A percentile compares a stretch with the other conserved stretches of the same genome.
phyloP scores from a whole-genome alignment of 2,797 vertebrate genomes.

The Acrossocheilus wenchowensis region DNA sequence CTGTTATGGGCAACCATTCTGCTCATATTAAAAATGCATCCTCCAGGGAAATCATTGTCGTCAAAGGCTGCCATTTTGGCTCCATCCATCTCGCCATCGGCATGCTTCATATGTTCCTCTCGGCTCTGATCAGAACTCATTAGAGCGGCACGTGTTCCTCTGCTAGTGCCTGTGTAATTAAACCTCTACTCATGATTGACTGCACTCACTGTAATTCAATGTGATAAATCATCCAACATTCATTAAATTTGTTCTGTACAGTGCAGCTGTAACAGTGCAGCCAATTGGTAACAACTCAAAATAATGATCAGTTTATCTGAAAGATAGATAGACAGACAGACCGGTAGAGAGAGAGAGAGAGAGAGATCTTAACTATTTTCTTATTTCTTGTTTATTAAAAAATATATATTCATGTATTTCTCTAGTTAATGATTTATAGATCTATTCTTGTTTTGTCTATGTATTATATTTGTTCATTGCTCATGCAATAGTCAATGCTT shows the following conservation, averaged over 20 bases:
- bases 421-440: not conserved
- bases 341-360: not conserved
- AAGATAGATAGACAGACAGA: not conserved
- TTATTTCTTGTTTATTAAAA: not conserved
- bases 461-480: too few relatives aligned
- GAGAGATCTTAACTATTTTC: not conserved
- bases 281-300: not conserved
- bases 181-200: conserved; percentile 10
- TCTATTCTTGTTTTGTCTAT: not conserved
- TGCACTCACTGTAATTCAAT: conserved; percentile 18
- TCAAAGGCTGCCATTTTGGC: conserved; percentile 37
- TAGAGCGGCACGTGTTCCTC: conserved; percentile 32
- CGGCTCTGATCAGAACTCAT: conserved; percentile 36
- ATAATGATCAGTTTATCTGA: not conserved
- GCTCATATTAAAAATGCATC: conserved; percentile 35
- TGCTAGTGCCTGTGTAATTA: conserved; percentile 42
- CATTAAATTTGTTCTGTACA: not conserved
- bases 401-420: not conserved
- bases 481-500: not conserved
- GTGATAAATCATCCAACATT: conserved; percentile 25
- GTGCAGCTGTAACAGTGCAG: not conserved
- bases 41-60: conserved; percentile 30
- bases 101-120: conserved; percentile 46
- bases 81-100: conserved; percentile 29
- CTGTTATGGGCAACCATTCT: conserved; percentile 14